Base-by-base conservation (phyloP, 2,888 invertebrate genomes). In the Lamellibrachia columna region DNA sequence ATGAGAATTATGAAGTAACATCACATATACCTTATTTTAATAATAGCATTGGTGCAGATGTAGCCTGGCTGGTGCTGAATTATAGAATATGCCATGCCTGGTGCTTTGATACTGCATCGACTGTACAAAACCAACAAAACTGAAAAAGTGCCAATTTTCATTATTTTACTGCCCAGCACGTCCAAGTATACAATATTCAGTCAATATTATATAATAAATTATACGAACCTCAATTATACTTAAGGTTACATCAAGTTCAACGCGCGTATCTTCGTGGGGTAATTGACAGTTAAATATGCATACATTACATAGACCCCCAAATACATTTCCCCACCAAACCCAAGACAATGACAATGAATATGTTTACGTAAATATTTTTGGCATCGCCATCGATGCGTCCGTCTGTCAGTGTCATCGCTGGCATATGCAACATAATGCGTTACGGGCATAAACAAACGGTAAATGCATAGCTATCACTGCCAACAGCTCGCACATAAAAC, bases 401-500 rank as follows among this genome's bases (percentile, higher is more conserved):
- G 40, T 40, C 75, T 75, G 75, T 75, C 75, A 75, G 75, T 75
- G 75, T 75, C 75, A 75, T 15, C 75, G 75, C 75, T 75, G 75
- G 75, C 75, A 75, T 75, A 75, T 75, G 75, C 75, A 75, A 75
- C 3, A 22, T 75, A 75, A 75, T 22, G 75, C 75, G 75, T 22
- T 40, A 75, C 75, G 6, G 22, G 75, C 75, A 75, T 75, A 75
- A 75, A 75, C 75, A 75, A 75, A 75, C 75, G 75, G 75, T 15
- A 75, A 75, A 75, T 75, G 75, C 75, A 75, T n/a, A 75, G 75
- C 22, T 75, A 75, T 75, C n/a, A 75, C 75, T n/a, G 75, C 75
- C 75, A 75, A 75, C 75, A 22, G 75, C 75, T 75, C n/a, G 75
- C n/a, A 75, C 22, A 22, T 15, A 75, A 75, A 75, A 22, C 75